Evolutionary conservation across 1,140 invertebrate species (phyloP), one percentile per base, ranked within the genome.

Genomic region (Zaprionus vittiger): DNA sequence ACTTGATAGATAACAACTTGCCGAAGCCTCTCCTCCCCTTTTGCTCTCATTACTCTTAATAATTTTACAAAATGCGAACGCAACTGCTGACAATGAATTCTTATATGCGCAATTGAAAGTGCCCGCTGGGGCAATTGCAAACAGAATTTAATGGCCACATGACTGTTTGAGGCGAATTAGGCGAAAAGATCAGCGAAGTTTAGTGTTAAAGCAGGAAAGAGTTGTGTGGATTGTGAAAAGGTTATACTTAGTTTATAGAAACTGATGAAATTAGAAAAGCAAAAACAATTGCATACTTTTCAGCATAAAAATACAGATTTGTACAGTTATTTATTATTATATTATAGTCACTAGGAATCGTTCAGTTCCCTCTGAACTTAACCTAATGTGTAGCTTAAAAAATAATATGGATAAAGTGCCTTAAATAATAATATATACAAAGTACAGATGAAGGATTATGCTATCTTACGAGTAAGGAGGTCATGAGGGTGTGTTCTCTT

Each of bases 51-150:
- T 86, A 80, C 72, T 83, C 79, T 69, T 60, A 63, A 71, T 73
- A 80, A 77, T 79, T 85, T 57, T 74, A 62, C 37, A 55, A 83
- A 87, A 75, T 77, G 65, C 57, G 55, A 82, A 77, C 44, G 55
- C 73, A 82, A 68, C 74, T 87, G 83, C 83, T 77, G 83, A 85
- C 83, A 83, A 68, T 57, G 66, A 83, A 85, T 68, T 70, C 56
- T 83, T 79, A 82, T 86, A 82, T 73, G 54, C 55, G 86, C n/a
- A 85, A 82, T 80, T 82, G 80, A 86, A 85, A 73, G 9, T 20
- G 26, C 11, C 55, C 38, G 34, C 11, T 47, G 6, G 24, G 64
- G 31, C 44, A 31, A 38, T 54, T 56, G 34, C 44, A 52, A 14
- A 11, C 15, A 52, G 37, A 17, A 62, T 65, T 72, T 57, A 57